Conservation (phyloP, 2,888 invertebrate species). For the Stictocephala bisonia region DNA sequence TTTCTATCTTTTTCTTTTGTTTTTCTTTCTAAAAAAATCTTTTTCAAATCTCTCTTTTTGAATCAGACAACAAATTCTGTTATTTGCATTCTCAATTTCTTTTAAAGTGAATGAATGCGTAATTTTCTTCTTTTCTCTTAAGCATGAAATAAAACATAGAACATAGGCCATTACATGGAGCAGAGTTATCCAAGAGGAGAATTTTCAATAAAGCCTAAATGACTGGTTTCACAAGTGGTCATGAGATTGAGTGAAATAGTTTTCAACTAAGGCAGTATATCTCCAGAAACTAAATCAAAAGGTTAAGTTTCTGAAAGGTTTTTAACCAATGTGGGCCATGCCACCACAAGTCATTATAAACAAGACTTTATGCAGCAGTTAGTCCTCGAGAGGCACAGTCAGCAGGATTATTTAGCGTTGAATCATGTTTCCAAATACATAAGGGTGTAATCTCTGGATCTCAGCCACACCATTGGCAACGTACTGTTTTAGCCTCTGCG, state of each 20-base stretch:
- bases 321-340: constrained; percentile 53
- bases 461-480: constrained; percentile 59
- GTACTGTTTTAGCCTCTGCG: constrained; percentile 34
- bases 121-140: neutral
- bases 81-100: neutral
- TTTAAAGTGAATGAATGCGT: neutral
- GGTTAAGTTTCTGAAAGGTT: too few relatives aligned
- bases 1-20: too few relatives aligned
- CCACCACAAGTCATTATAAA: constrained; percentile 53
- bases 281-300: too few relatives aligned
- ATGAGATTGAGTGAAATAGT: too few relatives aligned
- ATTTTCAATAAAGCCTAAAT: neutral
- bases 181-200: neutral
- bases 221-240: too few relatives aligned
- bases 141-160: neutral
- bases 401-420: constrained; percentile 59
- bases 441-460: constrained; percentile 52
- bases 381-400: constrained; percentile 52
- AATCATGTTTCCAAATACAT: constrained; percentile 51
- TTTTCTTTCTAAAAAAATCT: too few relatives aligned
- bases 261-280: too few relatives aligned
- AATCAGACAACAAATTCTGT: neutral
- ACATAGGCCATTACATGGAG: constrained; percentile 7
- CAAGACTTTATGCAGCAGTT: neutral
- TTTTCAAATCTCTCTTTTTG: neutral